phyloP scores from a whole-genome alignment of 2,113 vertebrate genomes.

The Poeciliopsis turrubarensis region DNA sequence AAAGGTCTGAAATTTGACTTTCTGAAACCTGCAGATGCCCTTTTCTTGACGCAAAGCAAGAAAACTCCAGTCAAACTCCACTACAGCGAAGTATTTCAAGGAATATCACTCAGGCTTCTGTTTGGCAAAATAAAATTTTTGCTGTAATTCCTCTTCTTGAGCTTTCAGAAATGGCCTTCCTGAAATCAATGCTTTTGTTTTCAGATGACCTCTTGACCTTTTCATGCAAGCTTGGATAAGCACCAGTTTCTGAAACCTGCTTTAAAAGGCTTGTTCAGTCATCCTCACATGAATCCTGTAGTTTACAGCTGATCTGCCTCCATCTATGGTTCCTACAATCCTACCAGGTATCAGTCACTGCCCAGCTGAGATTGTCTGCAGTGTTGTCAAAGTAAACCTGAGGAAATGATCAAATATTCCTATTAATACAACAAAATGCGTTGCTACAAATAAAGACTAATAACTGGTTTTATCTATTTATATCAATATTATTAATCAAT shows the following conservation, averaged over 20 bases:
- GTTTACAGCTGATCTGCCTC: slow-evolving; percentile 44
- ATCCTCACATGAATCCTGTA: slow-evolving; percentile 29
- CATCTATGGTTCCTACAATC: neutral
- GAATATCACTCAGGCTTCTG: neutral
- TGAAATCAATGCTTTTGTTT: neutral
- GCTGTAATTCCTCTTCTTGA: too few species aligned
- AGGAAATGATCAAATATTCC: neutral
- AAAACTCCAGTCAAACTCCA: too few species aligned
- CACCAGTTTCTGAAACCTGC: neutral
- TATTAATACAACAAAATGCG: neutral
- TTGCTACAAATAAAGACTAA: neutral
- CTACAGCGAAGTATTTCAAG: too few species aligned
- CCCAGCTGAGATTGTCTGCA: slow-evolving; percentile 17
- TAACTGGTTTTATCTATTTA: neutral
- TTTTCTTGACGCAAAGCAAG: too few species aligned
- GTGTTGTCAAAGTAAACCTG: neutral
- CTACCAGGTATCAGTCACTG: slow-evolving; percentile 39
- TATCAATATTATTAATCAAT: neutral
- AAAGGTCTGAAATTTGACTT: too few species aligned
- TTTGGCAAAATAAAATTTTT: too few species aligned
- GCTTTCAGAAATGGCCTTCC: too few species aligned
- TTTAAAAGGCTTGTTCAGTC: slow-evolving; percentile 41
- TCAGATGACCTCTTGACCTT: neutral
- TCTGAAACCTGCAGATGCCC: too few species aligned
- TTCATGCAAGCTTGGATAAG: neutral